phyloP scores from a whole-genome alignment of 2,888 invertebrate genomes.

The Phaedon cochleariae region DNA sequence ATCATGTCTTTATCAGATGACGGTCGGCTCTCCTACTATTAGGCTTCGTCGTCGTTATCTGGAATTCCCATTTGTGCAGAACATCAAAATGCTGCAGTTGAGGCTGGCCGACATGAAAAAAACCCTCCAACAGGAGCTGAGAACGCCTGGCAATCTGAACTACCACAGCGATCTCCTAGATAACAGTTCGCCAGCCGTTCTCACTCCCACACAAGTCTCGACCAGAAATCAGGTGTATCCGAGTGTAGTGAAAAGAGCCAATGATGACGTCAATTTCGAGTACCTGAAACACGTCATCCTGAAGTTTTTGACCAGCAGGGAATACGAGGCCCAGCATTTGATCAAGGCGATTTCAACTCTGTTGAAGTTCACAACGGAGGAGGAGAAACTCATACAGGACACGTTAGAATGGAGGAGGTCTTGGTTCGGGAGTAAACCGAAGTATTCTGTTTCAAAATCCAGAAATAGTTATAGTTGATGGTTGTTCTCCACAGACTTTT shows the following conservation, averaged over 20 bases:
- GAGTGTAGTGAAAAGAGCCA: slow-evolving; percentile 58
- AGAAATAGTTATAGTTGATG: slow-evolving; percentile 69
- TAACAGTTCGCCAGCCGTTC: slow-evolving; percentile 67
- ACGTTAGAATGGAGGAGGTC: slow-evolving; percentile 80
- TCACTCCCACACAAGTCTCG: slow-evolving; percentile 69
- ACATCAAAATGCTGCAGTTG: slow-evolving; percentile 88
- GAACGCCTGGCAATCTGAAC: slow-evolving; percentile 62
- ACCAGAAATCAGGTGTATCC: slow-evolving; percentile 62
- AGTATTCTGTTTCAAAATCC: slow-evolving; percentile 64
- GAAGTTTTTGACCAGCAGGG: slow-evolving; percentile 89
- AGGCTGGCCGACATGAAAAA: slow-evolving; percentile 90
- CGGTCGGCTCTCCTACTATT: no score
- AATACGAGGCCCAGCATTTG: slow-evolving; percentile 87
- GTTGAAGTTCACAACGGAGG: slow-evolving; percentile 84
- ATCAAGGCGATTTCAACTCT: slow-evolving; percentile 88
- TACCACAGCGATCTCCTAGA: slow-evolving; percentile 67
- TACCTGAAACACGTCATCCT: slow-evolving; percentile 94
- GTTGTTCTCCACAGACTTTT: slow-evolving; percentile 44
- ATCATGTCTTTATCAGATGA: no score
- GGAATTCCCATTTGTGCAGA: slow-evolving; percentile 70
- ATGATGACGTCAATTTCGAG: slow-evolving; percentile 80
- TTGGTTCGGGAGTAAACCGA: slow-evolving; percentile 73
- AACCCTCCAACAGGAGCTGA: slow-evolving; percentile 86
- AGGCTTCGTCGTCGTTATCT: no score
- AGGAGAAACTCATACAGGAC: slow-evolving; percentile 83